These are phyloP conservation scores for Carposina sasakii DNA, from an alignment of 1,140 invertebrate species.

Conservation along the genomic window DNA sequence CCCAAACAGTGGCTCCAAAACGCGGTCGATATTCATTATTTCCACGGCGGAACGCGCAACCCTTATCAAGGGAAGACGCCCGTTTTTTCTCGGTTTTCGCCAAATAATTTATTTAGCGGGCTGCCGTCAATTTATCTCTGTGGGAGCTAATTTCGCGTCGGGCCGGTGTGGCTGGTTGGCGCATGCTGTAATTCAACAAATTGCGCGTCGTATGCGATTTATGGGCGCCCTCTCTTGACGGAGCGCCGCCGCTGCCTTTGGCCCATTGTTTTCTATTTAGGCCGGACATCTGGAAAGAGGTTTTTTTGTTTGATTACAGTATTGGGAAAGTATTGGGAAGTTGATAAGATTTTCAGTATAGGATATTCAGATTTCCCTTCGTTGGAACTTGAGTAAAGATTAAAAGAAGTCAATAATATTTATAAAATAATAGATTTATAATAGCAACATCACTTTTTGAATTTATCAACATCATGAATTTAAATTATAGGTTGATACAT, in stretches of 20 bases:
- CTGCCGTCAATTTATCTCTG: constrained; percentile 69
- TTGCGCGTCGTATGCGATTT: constrained; percentile 66
- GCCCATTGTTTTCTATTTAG: constrained; percentile 61
- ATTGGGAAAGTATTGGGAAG: too few relatives aligned
- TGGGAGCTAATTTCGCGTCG: constrained; percentile 69
- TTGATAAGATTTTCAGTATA: too few relatives aligned
- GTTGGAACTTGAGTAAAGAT: too few relatives aligned
- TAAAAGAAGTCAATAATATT: too few relatives aligned
- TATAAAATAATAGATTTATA: too few relatives aligned
- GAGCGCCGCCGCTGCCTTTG: constrained; percentile 54
- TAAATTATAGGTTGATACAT: too few relatives aligned
- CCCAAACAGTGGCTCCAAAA: too few relatives aligned
- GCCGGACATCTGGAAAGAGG: constrained; percentile 48
- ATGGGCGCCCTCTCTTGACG: constrained; percentile 63
- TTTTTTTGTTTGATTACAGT: too few relatives aligned
- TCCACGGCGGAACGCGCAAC: constrained; percentile 53
- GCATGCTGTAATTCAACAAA: constrained; percentile 72
- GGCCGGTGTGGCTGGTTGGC: constrained; percentile 65
- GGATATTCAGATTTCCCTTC: too few relatives aligned
- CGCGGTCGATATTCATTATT: constrained; percentile 64
- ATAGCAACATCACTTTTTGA: too few relatives aligned
- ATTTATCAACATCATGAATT: too few relatives aligned
- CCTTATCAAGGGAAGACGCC: constrained; percentile 70
- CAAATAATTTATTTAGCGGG: constrained; percentile 72
- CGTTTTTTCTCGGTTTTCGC: constrained; percentile 72